Percentiles rank a stretch among this genome's conserved stretches.
phyloP scores from a whole-genome alignment of 1,140 invertebrate genomes.

The Penaeus chinensis region DNA sequence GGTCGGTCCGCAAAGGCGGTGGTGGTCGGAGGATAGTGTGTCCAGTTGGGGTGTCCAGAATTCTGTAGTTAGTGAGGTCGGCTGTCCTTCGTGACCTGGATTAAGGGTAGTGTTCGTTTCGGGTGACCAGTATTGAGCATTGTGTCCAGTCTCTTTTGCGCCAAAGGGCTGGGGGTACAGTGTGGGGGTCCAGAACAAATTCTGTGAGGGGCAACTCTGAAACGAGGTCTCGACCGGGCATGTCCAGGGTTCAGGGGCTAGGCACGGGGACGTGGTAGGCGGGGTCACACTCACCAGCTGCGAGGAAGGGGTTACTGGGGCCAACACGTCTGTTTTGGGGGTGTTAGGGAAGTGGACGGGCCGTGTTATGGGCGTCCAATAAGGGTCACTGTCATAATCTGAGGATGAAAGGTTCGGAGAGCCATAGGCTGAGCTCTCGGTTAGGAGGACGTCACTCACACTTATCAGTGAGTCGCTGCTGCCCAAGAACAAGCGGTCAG shows the following conservation, averaged over 20 bases:
- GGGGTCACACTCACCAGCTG: not conserved
- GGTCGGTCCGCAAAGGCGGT: no score
- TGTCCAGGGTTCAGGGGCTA: conserved; percentile 28
- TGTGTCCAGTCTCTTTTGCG: no score
- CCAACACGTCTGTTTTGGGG: not conserved
- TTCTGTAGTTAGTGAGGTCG: no score
- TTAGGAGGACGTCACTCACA: not conserved
- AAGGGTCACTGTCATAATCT: conserved; percentile 50
- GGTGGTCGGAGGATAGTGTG: no score
- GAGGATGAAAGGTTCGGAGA: conserved; percentile 36
- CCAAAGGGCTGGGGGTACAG: no score
- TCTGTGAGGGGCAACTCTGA: not conserved
- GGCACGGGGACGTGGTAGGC: no score
- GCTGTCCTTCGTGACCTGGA: no score
- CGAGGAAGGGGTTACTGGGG: not conserved
- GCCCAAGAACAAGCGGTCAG: no score
- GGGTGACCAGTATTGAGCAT: no score
- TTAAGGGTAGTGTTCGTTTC: no score
- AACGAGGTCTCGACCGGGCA: not conserved
- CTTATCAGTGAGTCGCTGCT: conserved; percentile 28
- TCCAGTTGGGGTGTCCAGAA: no score
- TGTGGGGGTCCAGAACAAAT: no score
- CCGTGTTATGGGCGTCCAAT: conserved; percentile 46
- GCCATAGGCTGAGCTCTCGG: conserved; percentile 2
- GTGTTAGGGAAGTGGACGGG: conserved; percentile 4